These are phyloP conservation scores for Synergus umbraculus DNA, from an alignment of 2,888 invertebrate species.

Conservation along the genomic window DNA sequence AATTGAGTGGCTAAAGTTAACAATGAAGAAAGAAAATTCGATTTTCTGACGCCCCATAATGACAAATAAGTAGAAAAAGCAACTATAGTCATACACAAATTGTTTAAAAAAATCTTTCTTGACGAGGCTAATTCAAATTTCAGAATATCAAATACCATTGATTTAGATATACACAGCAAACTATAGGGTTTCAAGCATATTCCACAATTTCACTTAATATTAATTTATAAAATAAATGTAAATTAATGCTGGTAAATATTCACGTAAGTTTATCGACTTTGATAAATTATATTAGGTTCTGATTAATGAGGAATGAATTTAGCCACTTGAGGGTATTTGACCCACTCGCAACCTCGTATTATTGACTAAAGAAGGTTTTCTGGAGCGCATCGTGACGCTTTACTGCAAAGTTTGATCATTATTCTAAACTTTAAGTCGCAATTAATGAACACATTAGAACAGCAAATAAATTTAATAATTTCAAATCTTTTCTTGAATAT, in stretches of 20 bases:
- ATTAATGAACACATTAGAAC: too few species aligned
- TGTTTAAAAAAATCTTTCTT: not conserved
- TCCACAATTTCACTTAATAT: not conserved
- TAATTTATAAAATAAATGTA: not conserved
- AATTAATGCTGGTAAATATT: not conserved
- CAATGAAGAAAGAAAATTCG: not conserved
- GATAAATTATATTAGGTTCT: not conserved
- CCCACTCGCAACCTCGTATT: constrained; percentile 61
- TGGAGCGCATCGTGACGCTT: constrained; percentile 38
- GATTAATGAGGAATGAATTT: constrained; percentile 49
- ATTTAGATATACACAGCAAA: too few species aligned
- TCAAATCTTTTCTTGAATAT: not conserved
- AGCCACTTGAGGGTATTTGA: constrained; percentile 68
- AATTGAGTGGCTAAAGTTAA: constrained; percentile 7
- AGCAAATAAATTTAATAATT: too few species aligned
- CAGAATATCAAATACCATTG: not conserved
- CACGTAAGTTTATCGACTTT: not conserved
- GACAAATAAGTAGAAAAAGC: not conserved
- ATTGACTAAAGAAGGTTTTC: constrained; percentile 63
- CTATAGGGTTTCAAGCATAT: too few species aligned
- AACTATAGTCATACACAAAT: not conserved
- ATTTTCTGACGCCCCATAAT: not conserved
- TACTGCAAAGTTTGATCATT: constrained; percentile 53
- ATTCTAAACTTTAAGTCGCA: constrained; percentile 17
- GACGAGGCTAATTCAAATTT: not conserved